phyloP scores from a whole-genome alignment of 2,113 vertebrate genomes.

The Chaetodon auriga region DNA sequence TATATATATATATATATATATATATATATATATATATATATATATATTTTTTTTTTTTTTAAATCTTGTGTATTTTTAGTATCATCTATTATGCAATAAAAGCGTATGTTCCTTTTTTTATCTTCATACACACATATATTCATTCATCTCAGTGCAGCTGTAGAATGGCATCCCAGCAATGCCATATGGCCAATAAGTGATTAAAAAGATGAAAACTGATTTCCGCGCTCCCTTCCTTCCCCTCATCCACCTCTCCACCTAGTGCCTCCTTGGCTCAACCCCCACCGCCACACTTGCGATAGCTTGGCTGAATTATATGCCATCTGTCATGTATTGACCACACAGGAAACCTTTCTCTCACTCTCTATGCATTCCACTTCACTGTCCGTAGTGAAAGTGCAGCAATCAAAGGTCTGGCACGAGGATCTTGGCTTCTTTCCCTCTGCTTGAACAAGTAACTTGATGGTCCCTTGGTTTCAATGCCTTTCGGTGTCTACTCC shows the following conservation, averaged over 20 bases:
- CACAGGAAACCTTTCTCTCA: conserved; percentile 46
- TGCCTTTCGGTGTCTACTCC: conserved; percentile 28
- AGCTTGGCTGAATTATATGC: conserved; percentile 46
- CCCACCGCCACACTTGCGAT: conserved; percentile 26
- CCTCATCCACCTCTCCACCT: conserved; percentile 20
- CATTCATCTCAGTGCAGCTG: conserved; percentile 27
- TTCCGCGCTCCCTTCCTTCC: conserved; percentile 1
- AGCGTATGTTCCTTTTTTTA: not conserved
- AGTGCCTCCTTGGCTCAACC: conserved; percentile 8
- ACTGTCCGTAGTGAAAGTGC: conserved; percentile 35
- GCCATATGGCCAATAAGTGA: conserved; percentile 22
- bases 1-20: no score
- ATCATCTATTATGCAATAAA: not conserved
- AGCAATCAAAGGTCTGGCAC: conserved; percentile 58
- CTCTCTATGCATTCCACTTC: conserved; percentile 42
- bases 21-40: no score
- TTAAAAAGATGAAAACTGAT: conserved; percentile 31
- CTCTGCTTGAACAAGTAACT: conserved; percentile 39
- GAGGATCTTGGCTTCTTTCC: conserved; percentile 41
- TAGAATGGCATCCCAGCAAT: conserved; percentile 7
- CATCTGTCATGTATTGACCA: conserved; percentile 63
- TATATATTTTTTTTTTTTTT: no score
- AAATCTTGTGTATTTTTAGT: not conserved
- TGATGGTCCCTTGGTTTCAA: conserved; percentile 69
- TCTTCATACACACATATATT: conserved; percentile 10